These are phyloP conservation scores for Rhabdomys dilectus DNA, from an alignment of 2,113 vertebrate genomes.

Conservation along the genomic window DNA sequence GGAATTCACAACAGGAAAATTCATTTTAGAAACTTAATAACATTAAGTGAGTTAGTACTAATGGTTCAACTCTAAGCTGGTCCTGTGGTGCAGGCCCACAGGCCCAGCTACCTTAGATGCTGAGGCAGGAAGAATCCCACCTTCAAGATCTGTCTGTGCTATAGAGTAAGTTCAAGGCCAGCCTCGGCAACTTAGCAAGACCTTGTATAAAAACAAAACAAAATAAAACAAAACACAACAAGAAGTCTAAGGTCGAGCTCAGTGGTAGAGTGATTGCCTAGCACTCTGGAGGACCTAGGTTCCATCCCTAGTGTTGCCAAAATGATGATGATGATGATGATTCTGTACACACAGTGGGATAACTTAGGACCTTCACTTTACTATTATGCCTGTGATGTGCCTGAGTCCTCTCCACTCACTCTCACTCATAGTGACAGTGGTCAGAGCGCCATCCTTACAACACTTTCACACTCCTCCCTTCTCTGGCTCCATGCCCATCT, in stretches of 20 bases:
- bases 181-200: background rate
- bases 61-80: background rate
- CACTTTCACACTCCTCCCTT: background rate
- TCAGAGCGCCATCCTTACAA: background rate
- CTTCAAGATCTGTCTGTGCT: background rate
- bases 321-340: background rate
- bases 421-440: background rate
- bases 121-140: background rate
- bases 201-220: background rate
- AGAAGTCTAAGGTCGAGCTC: background rate
- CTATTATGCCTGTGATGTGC: background rate
- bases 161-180: background rate
- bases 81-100: background rate
- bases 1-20: slow-evolving; percentile 10
- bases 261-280: background rate
- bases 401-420: background rate
- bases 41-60: background rate
- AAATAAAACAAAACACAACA: background rate
- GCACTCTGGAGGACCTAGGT: background rate
- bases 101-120: background rate
- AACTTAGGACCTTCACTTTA: background rate
- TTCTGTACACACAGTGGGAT: background rate
- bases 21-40: slow-evolving; percentile 48
- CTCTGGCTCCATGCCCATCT: background rate
- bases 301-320: background rate